A percentile compares a stretch with the other conserved stretches of the same genome.
phyloP scores from a whole-genome alignment of 2,888 invertebrate genomes.

The Lissonota sp. region DNA sequence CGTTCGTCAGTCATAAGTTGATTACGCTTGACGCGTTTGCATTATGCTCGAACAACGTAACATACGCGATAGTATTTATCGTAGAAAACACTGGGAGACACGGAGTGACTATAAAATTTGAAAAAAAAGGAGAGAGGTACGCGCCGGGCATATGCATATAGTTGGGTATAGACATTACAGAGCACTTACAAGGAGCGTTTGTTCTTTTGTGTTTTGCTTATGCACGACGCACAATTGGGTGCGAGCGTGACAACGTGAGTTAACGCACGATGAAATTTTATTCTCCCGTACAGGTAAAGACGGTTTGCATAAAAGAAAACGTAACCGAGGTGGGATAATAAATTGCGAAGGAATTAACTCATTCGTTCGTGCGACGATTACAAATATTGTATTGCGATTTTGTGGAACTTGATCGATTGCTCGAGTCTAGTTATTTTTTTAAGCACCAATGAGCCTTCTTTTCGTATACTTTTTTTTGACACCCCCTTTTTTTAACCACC shows the following conservation, averaged over 20 bases:
- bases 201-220: constrained; percentile 39
- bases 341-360: constrained; percentile 44
- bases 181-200: constrained; percentile 6
- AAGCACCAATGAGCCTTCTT: no score
- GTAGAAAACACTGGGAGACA: background rate
- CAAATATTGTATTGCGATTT: background rate
- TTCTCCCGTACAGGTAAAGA: constrained; percentile 2
- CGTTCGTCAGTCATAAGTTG: constrained; percentile 6
- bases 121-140: background rate
- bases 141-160: constrained; percentile 33
- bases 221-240: constrained; percentile 42
- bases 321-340: constrained; percentile 3
- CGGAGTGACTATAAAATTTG: background rate
- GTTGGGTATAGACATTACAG: background rate
- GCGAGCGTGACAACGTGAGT: constrained; percentile 38
- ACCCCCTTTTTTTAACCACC: no score
- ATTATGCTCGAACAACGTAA: constrained; percentile 19
- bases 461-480: no score
- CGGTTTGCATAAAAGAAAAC: background rate
- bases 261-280: constrained; percentile 23
- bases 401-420: background rate
- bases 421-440: background rate
- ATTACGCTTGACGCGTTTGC: constrained; percentile 26
- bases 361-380: background rate
- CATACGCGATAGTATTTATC: background rate